Evolutionary conservation across 2,113 vertebrate genomes (phyloP), one percentile per base, ranked within the genome.

Genomic region (Pituophis catenifer): DNA sequence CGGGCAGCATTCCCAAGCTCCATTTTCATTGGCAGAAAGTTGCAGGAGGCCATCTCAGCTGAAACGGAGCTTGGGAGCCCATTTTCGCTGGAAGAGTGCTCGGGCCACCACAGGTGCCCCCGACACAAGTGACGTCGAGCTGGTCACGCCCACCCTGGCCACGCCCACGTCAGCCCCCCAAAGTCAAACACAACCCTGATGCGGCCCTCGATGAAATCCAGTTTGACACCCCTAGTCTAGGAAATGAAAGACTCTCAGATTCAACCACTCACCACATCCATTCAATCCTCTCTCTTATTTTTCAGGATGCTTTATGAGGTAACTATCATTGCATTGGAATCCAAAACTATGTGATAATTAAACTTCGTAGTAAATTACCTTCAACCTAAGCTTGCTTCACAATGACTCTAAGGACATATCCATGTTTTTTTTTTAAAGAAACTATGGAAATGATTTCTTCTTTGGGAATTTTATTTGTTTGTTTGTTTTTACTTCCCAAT

Each of bases 181-280:
- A 50, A 7, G 48, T 50, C 48, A 50, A 50, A 50, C 48, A 50
- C 48, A 50, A 7, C 48, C 48, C 48, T 50, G 48, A 50, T 50
- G 48, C 6, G 0, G 48, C 48, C 48, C 48, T 50, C 48, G 6
- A 50, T 50, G 48, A 50, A 50, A 50, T 50, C 48, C 48, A 50
- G 48, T 50, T 50, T 50, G 48, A 50, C 48, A 50, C 48, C 48
- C 48, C 48, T 50, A 3, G 38, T 33, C 17, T 57, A 17, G 89
- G 38, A 93, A 95, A 94, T 91, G 92, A 94, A 24, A 90, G 90
- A 62, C 9, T 0, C 9, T 91, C 65, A 89, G 21, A 92, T 87
- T 90, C 88, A 92, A 90, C 65, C 93, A 54, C 26, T 0, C 8
- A n/a, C 38, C 88, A 21, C 94, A 90, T 91, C 38, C 92, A 91